Evolutionary conservation across 2,113 vertebrate genomes (phyloP).

Genomic region (Corythoichthys intestinalis): DNA sequence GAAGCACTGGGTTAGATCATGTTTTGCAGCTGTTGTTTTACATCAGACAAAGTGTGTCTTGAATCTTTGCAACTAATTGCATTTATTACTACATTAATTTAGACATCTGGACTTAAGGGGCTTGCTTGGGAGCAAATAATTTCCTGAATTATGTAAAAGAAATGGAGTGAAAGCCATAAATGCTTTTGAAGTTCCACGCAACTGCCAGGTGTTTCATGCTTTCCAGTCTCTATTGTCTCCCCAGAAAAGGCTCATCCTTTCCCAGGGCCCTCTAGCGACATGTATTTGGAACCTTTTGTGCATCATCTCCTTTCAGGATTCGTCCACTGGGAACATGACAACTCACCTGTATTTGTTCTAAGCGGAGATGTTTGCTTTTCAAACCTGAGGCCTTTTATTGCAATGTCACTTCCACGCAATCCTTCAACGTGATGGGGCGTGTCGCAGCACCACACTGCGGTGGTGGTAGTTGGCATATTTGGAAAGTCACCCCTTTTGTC

Average conservation of each 20-base stretch:
- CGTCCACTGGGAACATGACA: conserved; percentile 27
- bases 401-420: conserved; percentile 39
- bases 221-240: conserved; percentile 50
- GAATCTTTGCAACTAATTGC: no score
- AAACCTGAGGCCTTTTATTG: conserved; percentile 20
- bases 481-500: conserved; percentile 26
- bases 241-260: conserved; percentile 47
- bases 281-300: conserved; percentile 47
- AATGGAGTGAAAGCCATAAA: conserved; percentile 30
- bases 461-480: conserved; percentile 28
- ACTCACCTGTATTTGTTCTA: conserved; percentile 39
- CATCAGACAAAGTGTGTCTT: neutral
- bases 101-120: neutral
- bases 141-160: neutral
- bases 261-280: conserved; percentile 42
- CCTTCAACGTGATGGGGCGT: conserved; percentile 27
- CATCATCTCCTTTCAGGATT: conserved; percentile 28
- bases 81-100: neutral
- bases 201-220: conserved; percentile 57
- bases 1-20: no score
- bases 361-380: conserved; percentile 36
- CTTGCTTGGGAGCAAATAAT: neutral
- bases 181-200: conserved; percentile 57
- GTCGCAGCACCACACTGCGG: conserved; percentile 27
- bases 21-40: no score